These are phyloP conservation scores for Drosophila planitibia DNA, from an alignment of 2,888 invertebrate species.

Conservation along the genomic window DNA sequence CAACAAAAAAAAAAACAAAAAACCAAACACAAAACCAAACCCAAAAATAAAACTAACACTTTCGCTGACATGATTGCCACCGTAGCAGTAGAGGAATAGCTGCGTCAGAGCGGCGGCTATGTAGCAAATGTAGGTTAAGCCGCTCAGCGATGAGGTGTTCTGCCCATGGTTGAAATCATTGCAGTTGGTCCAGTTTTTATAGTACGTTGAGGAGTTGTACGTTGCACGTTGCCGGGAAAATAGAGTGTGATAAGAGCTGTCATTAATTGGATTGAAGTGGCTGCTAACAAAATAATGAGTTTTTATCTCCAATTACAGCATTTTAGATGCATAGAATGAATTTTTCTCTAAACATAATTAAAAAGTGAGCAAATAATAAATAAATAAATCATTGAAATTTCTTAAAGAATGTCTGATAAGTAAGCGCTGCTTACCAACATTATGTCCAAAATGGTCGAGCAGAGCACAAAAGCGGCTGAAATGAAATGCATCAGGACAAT, in stretches of 20 bases:
- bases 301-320: constrained; percentile 19
- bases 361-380: not conserved
- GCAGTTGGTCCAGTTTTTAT: constrained; percentile 14
- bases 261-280: constrained; percentile 45
- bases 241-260: constrained; percentile 32
- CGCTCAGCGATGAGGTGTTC: constrained; percentile 81
- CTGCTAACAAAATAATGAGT: constrained; percentile 5
- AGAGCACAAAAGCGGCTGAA: constrained; percentile 83
- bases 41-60: constrained; percentile 74
- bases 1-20: constrained; percentile 14
- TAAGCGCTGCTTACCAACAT: constrained; percentile 75
- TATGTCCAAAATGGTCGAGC: constrained; percentile 83
- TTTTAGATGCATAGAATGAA: not conserved
- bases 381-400: not conserved
- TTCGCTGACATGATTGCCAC: constrained; percentile 82
- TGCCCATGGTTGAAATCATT: constrained; percentile 38
- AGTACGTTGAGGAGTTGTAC: not conserved
- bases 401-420: not conserved
- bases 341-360: not conserved
- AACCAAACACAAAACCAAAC: constrained; percentile 16
- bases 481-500: constrained; percentile 84
- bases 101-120: constrained; percentile 81
- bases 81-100: constrained; percentile 83
- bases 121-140: constrained; percentile 81
- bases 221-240: not conserved